phyloP scores from a whole-genome alignment of 1,140 invertebrate species.

The Anastrepha obliqua region DNA sequence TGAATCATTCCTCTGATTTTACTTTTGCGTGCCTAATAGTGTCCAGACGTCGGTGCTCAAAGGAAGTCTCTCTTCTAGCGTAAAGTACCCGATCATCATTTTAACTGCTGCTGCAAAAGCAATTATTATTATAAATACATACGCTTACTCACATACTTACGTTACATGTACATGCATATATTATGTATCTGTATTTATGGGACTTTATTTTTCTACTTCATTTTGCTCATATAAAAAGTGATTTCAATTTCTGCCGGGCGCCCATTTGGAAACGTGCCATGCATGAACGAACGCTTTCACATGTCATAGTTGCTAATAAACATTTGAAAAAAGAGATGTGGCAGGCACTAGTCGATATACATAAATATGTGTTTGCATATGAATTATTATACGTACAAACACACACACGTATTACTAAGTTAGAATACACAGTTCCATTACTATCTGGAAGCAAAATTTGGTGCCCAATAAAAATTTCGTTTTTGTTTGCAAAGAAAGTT shows the following conservation, averaged over 20 bases:
- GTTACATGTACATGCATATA: no score
- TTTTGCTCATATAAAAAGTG: no score
- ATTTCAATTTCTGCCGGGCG: neutral
- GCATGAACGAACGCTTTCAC: slow-evolving; percentile 38
- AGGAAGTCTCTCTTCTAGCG: no score
- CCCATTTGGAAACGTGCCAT: slow-evolving; percentile 18
- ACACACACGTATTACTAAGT: neutral
- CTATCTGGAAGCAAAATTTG: neutral
- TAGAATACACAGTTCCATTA: neutral
- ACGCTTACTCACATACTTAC: no score
- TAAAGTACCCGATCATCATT: no score
- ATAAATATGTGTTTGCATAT: neutral
- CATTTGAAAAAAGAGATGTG: neutral
- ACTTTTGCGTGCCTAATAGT: no score
- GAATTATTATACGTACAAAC: neutral
- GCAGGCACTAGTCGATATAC: neutral
- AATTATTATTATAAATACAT: no score
- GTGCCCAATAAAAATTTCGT: neutral
- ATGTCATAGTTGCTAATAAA: slow-evolving; percentile 1
- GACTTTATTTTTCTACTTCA: no score
- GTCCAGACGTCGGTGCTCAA: no score
- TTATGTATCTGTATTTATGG: no score
- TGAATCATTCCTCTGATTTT: no score
- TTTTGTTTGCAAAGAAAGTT: slow-evolving; percentile 1
- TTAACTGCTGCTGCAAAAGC: no score